Conservation (phyloP, 2,888 invertebrate species). For the Pyrocoelia pectoralis region DNA sequence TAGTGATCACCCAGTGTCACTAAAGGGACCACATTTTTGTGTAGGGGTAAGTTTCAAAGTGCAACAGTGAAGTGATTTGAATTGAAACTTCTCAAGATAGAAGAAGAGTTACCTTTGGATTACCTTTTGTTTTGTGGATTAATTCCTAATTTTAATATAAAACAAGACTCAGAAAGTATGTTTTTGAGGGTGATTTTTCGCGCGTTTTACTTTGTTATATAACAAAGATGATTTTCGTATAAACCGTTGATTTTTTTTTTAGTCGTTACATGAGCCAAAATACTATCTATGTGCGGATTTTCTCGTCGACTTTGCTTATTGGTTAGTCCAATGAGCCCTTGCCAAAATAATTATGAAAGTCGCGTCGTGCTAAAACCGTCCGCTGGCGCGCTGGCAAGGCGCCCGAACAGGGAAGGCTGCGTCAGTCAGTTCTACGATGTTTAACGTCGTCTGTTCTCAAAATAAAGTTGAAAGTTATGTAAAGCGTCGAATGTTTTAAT, state of each 20-base stretch:
- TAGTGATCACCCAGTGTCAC: slow-evolving; percentile 49
- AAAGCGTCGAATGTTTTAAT: slow-evolving; percentile 25
- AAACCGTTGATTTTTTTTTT: slow-evolving; percentile 39
- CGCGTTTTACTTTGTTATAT: slow-evolving; percentile 37
- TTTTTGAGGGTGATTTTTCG: slow-evolving; percentile 6
- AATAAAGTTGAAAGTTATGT: slow-evolving; percentile 38
- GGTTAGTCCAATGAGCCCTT: slow-evolving; percentile 63
- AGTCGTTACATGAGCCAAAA: slow-evolving; percentile 42
- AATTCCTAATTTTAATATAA: no score
- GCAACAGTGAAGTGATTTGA: slow-evolving; percentile 30
- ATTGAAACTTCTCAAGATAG: slow-evolving; percentile 5
- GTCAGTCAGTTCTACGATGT: slow-evolving; percentile 38
- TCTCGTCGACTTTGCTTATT: slow-evolving; percentile 38
- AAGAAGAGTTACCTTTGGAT: slow-evolving; percentile 16
- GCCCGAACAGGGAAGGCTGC: slow-evolving; percentile 45
- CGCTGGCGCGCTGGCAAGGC: slow-evolving; percentile 45
- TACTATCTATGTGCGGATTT: slow-evolving; percentile 44
- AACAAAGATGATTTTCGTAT: slow-evolving; percentile 15
- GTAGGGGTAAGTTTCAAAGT: slow-evolving; percentile 55
- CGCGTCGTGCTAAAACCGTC: slow-evolving; percentile 54
- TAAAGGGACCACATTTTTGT: slow-evolving; percentile 56
- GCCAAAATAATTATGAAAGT: slow-evolving; percentile 84
- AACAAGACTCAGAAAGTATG: slow-evolving; percentile 14
- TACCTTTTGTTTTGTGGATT: slow-evolving; percentile 1
- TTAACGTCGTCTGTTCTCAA: slow-evolving; percentile 33